These are phyloP conservation scores for Ctenopoma multispine DNA, from an alignment of 2,797 vertebrate species.

Conservation along the genomic window DNA sequence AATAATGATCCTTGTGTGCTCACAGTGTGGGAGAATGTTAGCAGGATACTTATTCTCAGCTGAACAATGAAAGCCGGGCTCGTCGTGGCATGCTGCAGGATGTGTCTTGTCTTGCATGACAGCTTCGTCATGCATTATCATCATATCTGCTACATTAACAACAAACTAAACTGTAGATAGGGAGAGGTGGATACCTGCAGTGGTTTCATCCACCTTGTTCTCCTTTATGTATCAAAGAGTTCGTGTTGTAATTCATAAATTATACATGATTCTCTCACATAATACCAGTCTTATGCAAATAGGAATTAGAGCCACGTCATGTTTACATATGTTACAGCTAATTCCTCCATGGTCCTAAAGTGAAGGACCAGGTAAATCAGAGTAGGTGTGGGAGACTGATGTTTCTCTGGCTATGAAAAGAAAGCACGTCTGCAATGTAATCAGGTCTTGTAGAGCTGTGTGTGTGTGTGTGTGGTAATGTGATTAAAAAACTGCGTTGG, in stretches of 20 bases:
- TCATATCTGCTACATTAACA: constrained; percentile 31
- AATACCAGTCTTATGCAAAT: not conserved
- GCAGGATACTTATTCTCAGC: constrained; percentile 30
- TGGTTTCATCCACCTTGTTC: constrained; percentile 10
- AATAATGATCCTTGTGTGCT: constrained; percentile 56
- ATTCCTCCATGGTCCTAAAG: constrained; percentile 5
- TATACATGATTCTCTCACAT: not conserved
- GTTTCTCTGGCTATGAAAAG: constrained; percentile 66
- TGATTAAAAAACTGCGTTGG: constrained; percentile 60
- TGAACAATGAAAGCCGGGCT: constrained; percentile 46
- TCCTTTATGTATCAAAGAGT: not conserved
- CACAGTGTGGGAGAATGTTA: constrained; percentile 34
- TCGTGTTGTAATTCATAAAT: constrained; percentile 27
- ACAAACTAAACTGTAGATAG: not conserved
- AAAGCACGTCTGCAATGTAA: constrained; percentile 54
- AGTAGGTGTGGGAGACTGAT: constrained; percentile 44
- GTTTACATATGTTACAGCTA: constrained; percentile 11
- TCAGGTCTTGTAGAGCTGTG: constrained; percentile 49
- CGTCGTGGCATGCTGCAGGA: constrained; percentile 21
- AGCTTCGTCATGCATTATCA: constrained; percentile 40
- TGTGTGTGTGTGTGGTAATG: constrained; percentile 44
- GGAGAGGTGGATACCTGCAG: not conserved
- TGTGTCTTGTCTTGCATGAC: constrained; percentile 30
- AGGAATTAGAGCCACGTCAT: constrained; percentile 12
- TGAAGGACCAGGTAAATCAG: constrained; percentile 40